A percentile compares a stretch with the other conserved stretches of the same genome.
Evolutionary conservation across 2,113 vertebrate species (phyloP).

Genomic region (Excalfactoria chinensis): DNA sequence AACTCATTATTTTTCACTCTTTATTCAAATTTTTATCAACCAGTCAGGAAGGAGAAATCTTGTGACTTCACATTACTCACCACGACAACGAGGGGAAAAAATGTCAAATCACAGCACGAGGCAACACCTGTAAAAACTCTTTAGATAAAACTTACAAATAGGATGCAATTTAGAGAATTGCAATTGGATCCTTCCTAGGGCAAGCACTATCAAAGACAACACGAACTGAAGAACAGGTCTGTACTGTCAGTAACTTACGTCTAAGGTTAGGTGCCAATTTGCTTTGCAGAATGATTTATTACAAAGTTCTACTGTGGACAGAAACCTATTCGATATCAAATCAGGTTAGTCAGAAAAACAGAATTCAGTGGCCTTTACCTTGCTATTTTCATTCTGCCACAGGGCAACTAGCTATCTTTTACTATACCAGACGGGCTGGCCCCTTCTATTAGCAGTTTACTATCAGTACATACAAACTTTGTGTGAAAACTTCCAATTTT

Average conservation of each 20-base stretch:
- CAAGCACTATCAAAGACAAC: background rate
- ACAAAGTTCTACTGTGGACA: background rate
- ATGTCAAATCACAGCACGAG: background rate
- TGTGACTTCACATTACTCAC: background rate
- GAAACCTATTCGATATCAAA: background rate
- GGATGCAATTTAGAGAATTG: background rate
- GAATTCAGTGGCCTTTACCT: background rate
- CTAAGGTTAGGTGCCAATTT: background rate
- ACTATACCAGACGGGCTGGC: background rate
- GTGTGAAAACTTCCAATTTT: background rate
- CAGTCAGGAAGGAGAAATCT: conserved; percentile 11
- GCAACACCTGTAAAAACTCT: background rate
- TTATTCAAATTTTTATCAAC: background rate
- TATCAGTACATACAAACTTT: background rate
- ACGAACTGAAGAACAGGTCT: background rate
- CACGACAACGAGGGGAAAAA: background rate
- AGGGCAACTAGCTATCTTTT: background rate
- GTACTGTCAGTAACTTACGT: background rate
- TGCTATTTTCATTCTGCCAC: background rate
- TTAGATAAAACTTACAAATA: background rate
- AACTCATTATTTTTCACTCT: background rate
- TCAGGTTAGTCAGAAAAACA: background rate
- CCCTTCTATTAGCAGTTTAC: background rate
- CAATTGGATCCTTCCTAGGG: background rate
- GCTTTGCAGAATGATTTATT: background rate